Conservation (phyloP, 2,797 vertebrate genomes). For the Darevskia mixta region DNA sequence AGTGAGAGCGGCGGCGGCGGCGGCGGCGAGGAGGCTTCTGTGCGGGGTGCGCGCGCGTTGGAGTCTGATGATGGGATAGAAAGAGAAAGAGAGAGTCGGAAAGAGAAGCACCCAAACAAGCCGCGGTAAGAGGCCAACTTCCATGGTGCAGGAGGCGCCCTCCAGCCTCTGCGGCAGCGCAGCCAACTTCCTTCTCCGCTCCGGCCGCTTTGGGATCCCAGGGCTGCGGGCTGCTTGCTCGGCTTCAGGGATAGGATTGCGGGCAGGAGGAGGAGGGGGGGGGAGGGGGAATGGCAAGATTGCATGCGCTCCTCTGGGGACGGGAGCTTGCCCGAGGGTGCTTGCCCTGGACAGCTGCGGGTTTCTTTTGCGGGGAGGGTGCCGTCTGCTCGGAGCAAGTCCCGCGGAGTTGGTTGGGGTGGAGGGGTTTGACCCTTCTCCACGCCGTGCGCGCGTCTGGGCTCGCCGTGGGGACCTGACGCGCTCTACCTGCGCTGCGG, state of each 20-base stretch:
- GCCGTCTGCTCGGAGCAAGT: neutral
- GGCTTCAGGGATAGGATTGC: no score
- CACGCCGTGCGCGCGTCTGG: neutral
- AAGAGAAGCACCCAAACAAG: constrained; percentile 1
- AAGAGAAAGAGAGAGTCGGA: neutral
- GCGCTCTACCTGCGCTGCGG: constrained; percentile 14
- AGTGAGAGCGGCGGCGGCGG: constrained; percentile 73
- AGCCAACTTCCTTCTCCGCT: neutral
- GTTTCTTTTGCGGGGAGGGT: no score
- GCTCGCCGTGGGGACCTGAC: neutral
- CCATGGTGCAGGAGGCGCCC: neutral
- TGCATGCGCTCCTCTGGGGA: neutral
- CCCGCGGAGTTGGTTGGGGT: neutral
- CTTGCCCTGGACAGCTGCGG: no score
- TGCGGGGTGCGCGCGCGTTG: neutral
- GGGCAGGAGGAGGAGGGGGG: neutral
- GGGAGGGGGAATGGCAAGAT: rapidly evolving
- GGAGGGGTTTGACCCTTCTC: no score
- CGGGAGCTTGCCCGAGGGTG: no score
- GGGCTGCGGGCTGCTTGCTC: no score
- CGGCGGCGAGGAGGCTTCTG: constrained; percentile 16
- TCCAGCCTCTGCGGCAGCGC: neutral
- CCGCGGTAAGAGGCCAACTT: constrained; percentile 20
- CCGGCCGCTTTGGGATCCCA: neutral
- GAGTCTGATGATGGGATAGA: constrained; percentile 56